Conservation (phyloP, 2,113 vertebrate species). For the Passerina amoena region DNA sequence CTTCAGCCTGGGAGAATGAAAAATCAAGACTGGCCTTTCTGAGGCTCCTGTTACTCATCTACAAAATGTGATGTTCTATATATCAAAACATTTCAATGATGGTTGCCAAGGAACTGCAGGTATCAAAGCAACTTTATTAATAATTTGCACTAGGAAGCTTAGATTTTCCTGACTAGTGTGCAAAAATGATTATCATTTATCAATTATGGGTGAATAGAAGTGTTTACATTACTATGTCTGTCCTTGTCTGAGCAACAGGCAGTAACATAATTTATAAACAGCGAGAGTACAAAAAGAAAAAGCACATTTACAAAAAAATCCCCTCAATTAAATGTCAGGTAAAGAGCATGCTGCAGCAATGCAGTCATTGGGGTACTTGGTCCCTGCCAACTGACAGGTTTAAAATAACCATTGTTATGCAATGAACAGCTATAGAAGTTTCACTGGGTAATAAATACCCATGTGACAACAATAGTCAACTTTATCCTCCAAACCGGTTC, state of each 20-base stretch:
- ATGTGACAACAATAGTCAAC: neutral
- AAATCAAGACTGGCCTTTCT: neutral
- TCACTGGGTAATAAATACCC: neutral
- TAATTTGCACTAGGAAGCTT: neutral
- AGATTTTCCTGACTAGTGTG: neutral
- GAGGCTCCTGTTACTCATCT: neutral
- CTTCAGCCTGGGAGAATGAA: neutral
- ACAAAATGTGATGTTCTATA: neutral
- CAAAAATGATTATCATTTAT: neutral
- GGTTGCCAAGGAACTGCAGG: neutral
- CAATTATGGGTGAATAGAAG: neutral
- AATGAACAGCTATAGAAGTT: neutral
- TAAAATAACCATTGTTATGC: neutral
- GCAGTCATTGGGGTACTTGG: neutral
- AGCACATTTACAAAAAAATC: neutral
- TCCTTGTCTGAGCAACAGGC: neutral
- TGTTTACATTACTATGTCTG: neutral
- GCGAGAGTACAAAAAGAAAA: neutral
- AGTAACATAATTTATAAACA: neutral
- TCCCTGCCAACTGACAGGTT: neutral
- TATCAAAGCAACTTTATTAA: neutral
- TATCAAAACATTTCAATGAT: neutral
- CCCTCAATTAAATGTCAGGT: neutral
- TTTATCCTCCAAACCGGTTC: neutral
- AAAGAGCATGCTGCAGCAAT: neutral